Evolutionary conservation across 2,888 invertebrate species (phyloP), one percentile per base, ranked within the genome.

Genomic region (Agriopis leucophaearia): DNA sequence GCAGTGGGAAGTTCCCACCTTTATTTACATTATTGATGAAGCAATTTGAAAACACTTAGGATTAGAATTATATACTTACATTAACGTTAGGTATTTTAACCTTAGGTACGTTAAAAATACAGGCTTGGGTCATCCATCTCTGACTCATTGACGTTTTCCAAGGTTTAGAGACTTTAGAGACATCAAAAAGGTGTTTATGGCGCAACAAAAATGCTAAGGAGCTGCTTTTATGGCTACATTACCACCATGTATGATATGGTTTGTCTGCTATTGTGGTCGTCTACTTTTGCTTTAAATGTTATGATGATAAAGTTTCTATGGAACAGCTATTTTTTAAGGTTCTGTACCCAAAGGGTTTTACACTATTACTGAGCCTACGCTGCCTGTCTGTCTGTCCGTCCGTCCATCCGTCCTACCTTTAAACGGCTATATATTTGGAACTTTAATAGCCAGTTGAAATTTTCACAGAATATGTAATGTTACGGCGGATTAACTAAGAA

Each of bases 171-270:
- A 57, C 52, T 69, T 70, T 70, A 61, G 36, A 63, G 44, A 62
- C 56, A 12, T 70, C 57, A 66, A 74, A 73, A 72, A 71, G 69
- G 64, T 70, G 68, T 72, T 73, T 69, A 73, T 70, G 66, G 51
- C 70, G 61, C 56, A 66, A 71, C 64, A 64, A 62, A 73, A 66
- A 64, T 47, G 47, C 48, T 70, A 57, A 71, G 66, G 48, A 56
- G 51, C 63, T 57, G 64, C 52, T 66, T 70, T 73, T 71, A 69
- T 60, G 55, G 54, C 56, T 40, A 51, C 68, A 69, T 56, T 67
- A 48, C 38, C 60, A 64, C 27, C 47, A 15, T 55, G 55, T 56
- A 66, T 64, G 42, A 63, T 63, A 38, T 55, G 40, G 47, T 65
- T 42, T 50, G 48, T 44, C 44, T 57, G 52, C 54, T 58, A 38